phyloP scores from a whole-genome alignment of 1,140 invertebrate species.

The Lysiphlebus fabarum region DNA sequence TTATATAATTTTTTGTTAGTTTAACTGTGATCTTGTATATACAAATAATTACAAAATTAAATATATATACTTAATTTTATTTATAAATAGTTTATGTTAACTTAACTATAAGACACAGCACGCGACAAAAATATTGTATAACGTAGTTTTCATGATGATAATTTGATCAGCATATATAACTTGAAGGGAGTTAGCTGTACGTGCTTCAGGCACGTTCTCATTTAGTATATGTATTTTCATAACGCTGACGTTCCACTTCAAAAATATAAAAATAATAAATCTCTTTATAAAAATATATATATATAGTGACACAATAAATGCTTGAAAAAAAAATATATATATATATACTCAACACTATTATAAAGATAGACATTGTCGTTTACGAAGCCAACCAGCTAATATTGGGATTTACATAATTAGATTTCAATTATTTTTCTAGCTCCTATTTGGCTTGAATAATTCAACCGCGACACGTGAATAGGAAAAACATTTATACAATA shows the following conservation, averaged over 20 bases:
- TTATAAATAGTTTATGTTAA: background rate
- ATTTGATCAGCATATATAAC: slow-evolving; percentile 14
- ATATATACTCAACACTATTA: slow-evolving; percentile 5
- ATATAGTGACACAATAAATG: background rate
- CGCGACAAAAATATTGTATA: slow-evolving; percentile 31
- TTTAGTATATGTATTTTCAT: slow-evolving; percentile 43
- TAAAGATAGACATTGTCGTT: slow-evolving; percentile 23
- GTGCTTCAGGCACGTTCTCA: slow-evolving; percentile 37
- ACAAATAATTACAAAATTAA: background rate
- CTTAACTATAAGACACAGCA: background rate
- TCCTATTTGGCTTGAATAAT: slow-evolving; percentile 9
- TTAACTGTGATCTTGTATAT: too few relatives aligned
- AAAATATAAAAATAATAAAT: slow-evolving; percentile 3
- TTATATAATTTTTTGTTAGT: too few relatives aligned
- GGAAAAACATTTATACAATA: slow-evolving; percentile 30
- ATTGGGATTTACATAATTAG: slow-evolving; percentile 50
- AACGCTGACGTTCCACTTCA: slow-evolving; percentile 31
- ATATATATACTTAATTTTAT: too few relatives aligned
- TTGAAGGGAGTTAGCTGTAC: slow-evolving; percentile 24
- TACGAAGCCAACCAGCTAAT: slow-evolving; percentile 30
- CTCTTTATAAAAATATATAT: slow-evolving; percentile 9
- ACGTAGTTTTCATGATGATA: slow-evolving; percentile 17
- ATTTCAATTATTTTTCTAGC: slow-evolving; percentile 45
- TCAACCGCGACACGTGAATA: slow-evolving; percentile 36
- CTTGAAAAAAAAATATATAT: slow-evolving; percentile 9